Percentiles rank a stretch among this genome's conserved stretches.
phyloP scores from a whole-genome alignment of 2,888 invertebrate species.

The Sinopyrophorus schimmeli region DNA sequence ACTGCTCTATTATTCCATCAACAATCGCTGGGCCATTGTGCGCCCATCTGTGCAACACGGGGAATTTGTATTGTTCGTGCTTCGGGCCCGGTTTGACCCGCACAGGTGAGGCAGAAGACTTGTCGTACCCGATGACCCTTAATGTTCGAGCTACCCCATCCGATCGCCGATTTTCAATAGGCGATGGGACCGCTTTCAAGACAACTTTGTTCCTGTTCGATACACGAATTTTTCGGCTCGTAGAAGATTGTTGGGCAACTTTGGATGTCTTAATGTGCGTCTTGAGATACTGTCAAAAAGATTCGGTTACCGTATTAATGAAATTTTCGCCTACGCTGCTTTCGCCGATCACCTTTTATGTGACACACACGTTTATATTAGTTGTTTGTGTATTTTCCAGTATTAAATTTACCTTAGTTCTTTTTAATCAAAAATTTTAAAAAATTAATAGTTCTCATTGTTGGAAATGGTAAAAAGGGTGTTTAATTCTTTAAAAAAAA shows the following conservation, averaged over 20 bases:
- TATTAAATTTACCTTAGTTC: too few species aligned
- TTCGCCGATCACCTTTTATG: slow-evolving; percentile 17
- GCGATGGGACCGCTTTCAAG: too few species aligned
- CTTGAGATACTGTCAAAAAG: slow-evolving; percentile 19
- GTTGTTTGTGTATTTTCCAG: too few species aligned
- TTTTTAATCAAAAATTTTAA: too few species aligned
- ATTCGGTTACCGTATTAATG: slow-evolving; percentile 21
- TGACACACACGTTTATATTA: slow-evolving; percentile 16
- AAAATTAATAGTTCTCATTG: too few species aligned
- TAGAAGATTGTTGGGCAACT: too few species aligned
- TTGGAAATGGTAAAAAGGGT: too few species aligned
- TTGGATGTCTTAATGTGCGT: slow-evolving; percentile 19
- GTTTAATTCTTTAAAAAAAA: too few species aligned
- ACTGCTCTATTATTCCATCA: slow-evolving; percentile 54
- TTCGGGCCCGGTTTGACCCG: slow-evolving; percentile 32
- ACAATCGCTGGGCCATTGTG: slow-evolving; percentile 52
- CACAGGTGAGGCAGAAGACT: slow-evolving; percentile 38
- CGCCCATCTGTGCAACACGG: slow-evolving; percentile 50
- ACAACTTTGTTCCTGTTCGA: too few species aligned
- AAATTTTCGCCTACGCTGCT: slow-evolving; percentile 18
- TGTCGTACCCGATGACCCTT: slow-evolving; percentile 32
- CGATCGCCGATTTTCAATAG: too few species aligned
- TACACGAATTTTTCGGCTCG: too few species aligned
- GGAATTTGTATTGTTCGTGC: slow-evolving; percentile 26
- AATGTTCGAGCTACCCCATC: slow-evolving; percentile 16